phyloP scores from a whole-genome alignment of 2,888 invertebrate genomes.

The Lasiommata megera region DNA sequence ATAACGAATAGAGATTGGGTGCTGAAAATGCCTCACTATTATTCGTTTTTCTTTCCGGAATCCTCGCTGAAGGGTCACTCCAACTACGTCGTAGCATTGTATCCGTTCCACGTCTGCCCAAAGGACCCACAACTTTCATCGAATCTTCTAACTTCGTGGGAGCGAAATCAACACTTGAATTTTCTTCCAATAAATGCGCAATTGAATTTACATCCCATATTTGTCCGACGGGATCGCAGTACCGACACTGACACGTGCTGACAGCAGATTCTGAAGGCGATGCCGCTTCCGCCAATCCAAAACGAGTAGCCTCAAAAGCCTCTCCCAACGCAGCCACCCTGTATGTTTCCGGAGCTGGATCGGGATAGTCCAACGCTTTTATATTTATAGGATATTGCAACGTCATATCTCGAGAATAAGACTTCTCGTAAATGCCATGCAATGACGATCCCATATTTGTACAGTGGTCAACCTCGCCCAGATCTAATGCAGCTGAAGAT shows the following conservation, averaged over 20 bases:
- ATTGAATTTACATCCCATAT: conserved; percentile 88
- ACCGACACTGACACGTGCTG: conserved; percentile 86
- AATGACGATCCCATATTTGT: conserved; percentile 53
- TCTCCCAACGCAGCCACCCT: conserved; percentile 79
- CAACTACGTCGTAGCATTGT: conserved; percentile 81
- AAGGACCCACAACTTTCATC: conserved; percentile 73
- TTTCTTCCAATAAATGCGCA: conserved; percentile 71
- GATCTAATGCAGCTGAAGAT: conserved; percentile 60
- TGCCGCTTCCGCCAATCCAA: conserved; percentile 67
- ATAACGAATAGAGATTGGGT: conserved; percentile 72
- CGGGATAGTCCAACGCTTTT: conserved; percentile 69
- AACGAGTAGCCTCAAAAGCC: conserved; percentile 73
- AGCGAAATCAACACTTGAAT: conserved; percentile 72
- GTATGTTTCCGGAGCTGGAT: conserved; percentile 64
- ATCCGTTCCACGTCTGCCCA: conserved; percentile 64
- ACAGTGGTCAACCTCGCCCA: conserved; percentile 73
- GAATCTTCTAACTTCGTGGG: conserved; percentile 76
- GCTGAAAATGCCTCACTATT: conserved; percentile 63
- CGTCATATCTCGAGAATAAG: conserved; percentile 73
- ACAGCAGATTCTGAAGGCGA: conserved; percentile 73
- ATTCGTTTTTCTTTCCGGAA: conserved; percentile 62
- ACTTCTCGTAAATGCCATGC: conserved; percentile 73
- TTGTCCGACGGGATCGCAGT: conserved; percentile 87
- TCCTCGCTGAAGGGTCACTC: conserved; percentile 82
- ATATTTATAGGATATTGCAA: conserved; percentile 71